Evolutionary conservation across 2,888 invertebrate genomes (phyloP), one percentile per base, ranked within the genome.

Genomic region (Boloria selene): DNA sequence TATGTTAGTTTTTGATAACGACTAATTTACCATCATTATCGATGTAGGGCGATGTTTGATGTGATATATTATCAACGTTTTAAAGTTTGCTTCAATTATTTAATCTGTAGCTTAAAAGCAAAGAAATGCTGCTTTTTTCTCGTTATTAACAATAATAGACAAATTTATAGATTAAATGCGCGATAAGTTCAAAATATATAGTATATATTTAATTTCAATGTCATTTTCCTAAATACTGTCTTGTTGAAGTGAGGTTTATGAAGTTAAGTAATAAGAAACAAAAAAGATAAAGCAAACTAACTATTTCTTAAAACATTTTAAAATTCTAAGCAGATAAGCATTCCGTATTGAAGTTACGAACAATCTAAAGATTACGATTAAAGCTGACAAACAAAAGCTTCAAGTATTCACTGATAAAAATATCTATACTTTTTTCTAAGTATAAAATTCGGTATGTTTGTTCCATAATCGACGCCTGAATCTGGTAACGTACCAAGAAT

Each of bases 401-500:
- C 53, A 4, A 22, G n/a, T 44, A 52, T 49, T 59, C 42, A 47
- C n/a, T 53, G 69, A 64, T 64, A 67, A 69, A 61, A 60, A 49
- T 50, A 49, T 47, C 50, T 56, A 47, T 50, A 54, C 13, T 52
- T 52, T 13, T 17, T 58, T 56, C 44, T 56, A 53, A 64, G 38
- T 53, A 53, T 51, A 47, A 60, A 38, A 61, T 59, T 66, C 58
- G 50, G 64, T 64, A 73, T 85, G 80, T 87, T 85, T 86, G 77
- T 79, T 75, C 75, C 77, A 73, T 79, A 83, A 84, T 82, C 76
- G 76, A 76, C 64, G 69, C 65, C 67, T 79, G 77, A 81, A 80
- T 79, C 76, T 79, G 76, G 66, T 61, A 16, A 77, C 81, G 82
- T 84, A 84, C 85, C 77, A 75, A 75, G 84, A 87, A 89, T 86